Evolutionary conservation across 2,888 invertebrate species (phyloP).

Genomic region (Muscina levida): DNA sequence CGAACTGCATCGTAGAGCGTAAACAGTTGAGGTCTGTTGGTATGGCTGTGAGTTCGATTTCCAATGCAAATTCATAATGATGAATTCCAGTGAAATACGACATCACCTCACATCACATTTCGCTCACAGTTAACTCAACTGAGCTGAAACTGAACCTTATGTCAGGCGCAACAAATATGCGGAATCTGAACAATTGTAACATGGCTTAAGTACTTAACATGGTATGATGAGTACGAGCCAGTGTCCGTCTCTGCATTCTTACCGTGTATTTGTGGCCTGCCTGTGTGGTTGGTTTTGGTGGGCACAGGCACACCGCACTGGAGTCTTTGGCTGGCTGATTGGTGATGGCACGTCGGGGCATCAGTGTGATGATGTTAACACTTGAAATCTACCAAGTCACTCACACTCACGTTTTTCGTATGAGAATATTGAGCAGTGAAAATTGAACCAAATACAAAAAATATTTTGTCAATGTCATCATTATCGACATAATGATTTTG

Average conservation of each 20-base stretch:
- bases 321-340: conserved; percentile 46
- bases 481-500: conserved; percentile 76
- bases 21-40: conserved; percentile 34
- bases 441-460: conserved; percentile 52
- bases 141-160: conserved; percentile 23
- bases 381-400: conserved; percentile 68
- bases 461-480: conserved; percentile 76
- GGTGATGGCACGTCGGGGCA: conserved; percentile 56
- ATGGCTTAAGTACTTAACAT: conserved; percentile 16
- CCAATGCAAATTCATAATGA: conserved; percentile 57
- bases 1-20: conserved; percentile 40
- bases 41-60: background rate
- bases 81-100: conserved; percentile 72
- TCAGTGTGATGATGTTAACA: conserved; percentile 62
- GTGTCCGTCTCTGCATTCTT: conserved; percentile 7
- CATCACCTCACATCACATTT: conserved; percentile 44
- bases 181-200: background rate
- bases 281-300: conserved; percentile 34
- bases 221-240: conserved; percentile 11
- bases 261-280: conserved; percentile 18
- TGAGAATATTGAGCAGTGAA: conserved; percentile 34
- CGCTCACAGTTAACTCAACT: conserved; percentile 68
- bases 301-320: conserved; percentile 8
- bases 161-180: background rate
- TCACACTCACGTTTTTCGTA: conserved; percentile 43